Evolutionary conservation across 1,140 invertebrate genomes (phyloP), one percentile per base, ranked within the genome.

Genomic region (Pseudomyrmex dendroicus): DNA sequence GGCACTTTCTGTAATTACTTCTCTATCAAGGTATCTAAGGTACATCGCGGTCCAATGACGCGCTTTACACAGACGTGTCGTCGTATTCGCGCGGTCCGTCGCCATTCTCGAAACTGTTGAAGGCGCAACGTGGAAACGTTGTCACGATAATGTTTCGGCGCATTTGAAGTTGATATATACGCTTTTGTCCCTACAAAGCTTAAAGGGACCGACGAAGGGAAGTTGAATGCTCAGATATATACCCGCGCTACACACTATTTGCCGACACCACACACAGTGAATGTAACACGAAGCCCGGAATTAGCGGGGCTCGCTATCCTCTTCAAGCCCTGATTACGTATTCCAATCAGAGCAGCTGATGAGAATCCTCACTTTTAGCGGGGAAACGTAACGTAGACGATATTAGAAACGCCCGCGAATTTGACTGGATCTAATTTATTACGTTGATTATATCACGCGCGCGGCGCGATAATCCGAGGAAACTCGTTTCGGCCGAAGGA

Each of bases 1-100:
- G 63, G 56, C 68, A 61, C 67, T 83, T 59, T 80, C 73, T 82
- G 61, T 88, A 92, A 92, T 91, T 92, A 91, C 77, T 46, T 59
- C 68, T 85, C 70, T 86, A 91, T 92, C 86, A 84, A 80, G 7
- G 22, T 12, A 64, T 64, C 25, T 22, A 73, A 13, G 44, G 25
- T n/a, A 20, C 46, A 56, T 46, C 48, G 12, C 25, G 15, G 52
- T 13, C 2, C 17, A 20, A 67, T 13, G 17, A 35, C n/a, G 44
- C n/a, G 46, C n/a, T 35, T 35, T 35, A 35, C 35, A 35, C 5
- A 7, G 35, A 35, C 35, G 9, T 22, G 20, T 54, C n/a, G 13
- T 67, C n/a, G 35, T 48, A 78, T 48, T 66, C 20, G 66, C 48
- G 12, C 25, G 15, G 35, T 35, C 35, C 4, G 5, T 35, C 35